These are phyloP conservation scores for Gadopsis bispinosus DNA, from an alignment of 2,797 vertebrate species.

Conservation along the genomic window DNA sequence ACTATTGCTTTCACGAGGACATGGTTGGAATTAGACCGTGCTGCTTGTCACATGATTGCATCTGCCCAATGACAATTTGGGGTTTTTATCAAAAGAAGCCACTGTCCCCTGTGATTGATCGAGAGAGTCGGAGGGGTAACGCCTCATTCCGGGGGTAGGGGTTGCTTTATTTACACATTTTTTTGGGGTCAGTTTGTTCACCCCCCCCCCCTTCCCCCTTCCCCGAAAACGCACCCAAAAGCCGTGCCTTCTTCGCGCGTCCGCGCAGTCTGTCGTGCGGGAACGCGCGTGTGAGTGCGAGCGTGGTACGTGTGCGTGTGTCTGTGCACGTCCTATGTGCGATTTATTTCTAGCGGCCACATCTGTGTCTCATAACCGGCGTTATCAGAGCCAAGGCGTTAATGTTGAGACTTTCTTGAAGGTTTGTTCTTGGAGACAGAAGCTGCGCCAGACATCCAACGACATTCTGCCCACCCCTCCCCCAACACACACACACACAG, in stretches of 20 bases:
- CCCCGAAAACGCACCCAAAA: slow-evolving; percentile 41
- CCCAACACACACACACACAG: slow-evolving; percentile 40
- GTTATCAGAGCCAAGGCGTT: slow-evolving; percentile 91
- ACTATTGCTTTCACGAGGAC: slow-evolving; percentile 98
- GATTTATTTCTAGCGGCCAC: slow-evolving; percentile 85
- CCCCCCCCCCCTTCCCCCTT: slow-evolving; percentile 19
- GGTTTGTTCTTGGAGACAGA: slow-evolving; percentile 38
- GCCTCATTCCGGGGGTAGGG: slow-evolving; percentile 93
- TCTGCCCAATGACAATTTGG: slow-evolving; percentile 99
- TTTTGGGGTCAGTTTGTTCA: slow-evolving; percentile 76
- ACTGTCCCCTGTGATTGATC: slow-evolving; percentile 99
- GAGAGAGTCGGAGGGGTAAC: slow-evolving; percentile 96
- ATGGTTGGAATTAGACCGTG: slow-evolving; percentile 99
- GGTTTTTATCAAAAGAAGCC: slow-evolving; percentile 99
- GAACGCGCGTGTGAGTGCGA: neutral
- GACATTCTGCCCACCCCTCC: slow-evolving; percentile 54
- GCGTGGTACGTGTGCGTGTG: neutral
- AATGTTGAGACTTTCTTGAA: slow-evolving; percentile 91
- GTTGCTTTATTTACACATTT: slow-evolving; percentile 96
- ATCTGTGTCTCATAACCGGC: slow-evolving; percentile 73
- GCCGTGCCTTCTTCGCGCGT: slow-evolving; percentile 52
- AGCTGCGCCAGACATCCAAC: slow-evolving; percentile 42
- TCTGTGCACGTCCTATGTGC: slow-evolving; percentile 42
- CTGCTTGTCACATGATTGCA: slow-evolving; percentile 99
- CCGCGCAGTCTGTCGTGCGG: slow-evolving; percentile 29